phyloP scores from a whole-genome alignment of 2,888 invertebrate species.

The Tachina fera region DNA sequence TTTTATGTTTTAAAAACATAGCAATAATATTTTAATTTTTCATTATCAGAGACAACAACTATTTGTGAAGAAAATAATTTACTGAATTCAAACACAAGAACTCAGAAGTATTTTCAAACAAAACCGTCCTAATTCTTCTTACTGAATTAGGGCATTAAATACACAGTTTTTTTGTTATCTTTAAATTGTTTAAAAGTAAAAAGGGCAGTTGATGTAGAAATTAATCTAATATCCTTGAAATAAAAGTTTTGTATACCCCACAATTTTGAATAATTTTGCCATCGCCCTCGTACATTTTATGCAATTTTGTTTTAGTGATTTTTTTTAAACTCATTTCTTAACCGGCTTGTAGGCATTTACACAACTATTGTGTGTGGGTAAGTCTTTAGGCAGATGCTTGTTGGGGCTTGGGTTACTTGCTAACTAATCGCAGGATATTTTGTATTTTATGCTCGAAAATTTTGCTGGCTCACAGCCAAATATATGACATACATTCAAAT shows the following conservation, averaged over 20 bases:
- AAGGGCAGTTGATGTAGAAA: not conserved
- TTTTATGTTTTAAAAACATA: too few relatives aligned
- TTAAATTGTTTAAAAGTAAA: too few relatives aligned
- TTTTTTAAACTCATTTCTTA: conserved; percentile 19
- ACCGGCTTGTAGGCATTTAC: conserved; percentile 9
- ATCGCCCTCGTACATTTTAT: not conserved
- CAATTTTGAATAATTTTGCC: not conserved
- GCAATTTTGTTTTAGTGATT: conserved; percentile 25
- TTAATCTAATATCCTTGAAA: not conserved
- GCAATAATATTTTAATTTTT: too few relatives aligned
- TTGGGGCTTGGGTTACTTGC: conserved; percentile 68
- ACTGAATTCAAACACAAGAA: too few relatives aligned
- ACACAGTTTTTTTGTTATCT: too few relatives aligned
- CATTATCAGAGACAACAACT: too few relatives aligned
- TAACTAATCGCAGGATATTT: conserved; percentile 74
- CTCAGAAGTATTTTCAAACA: too few relatives aligned
- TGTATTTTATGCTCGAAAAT: conserved; percentile 73
- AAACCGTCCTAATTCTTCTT: too few relatives aligned
- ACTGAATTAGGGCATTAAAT: too few relatives aligned
- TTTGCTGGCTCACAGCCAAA: conserved; percentile 74
- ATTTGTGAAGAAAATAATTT: too few relatives aligned
- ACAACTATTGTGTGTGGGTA: conserved; percentile 38
- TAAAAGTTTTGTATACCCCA: not conserved
- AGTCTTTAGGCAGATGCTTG: conserved; percentile 63
- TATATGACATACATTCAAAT: conserved; percentile 71